These are phyloP conservation scores for Verasper variegatus DNA, from an alignment of 2,113 vertebrate species.

Conservation along the genomic window DNA sequence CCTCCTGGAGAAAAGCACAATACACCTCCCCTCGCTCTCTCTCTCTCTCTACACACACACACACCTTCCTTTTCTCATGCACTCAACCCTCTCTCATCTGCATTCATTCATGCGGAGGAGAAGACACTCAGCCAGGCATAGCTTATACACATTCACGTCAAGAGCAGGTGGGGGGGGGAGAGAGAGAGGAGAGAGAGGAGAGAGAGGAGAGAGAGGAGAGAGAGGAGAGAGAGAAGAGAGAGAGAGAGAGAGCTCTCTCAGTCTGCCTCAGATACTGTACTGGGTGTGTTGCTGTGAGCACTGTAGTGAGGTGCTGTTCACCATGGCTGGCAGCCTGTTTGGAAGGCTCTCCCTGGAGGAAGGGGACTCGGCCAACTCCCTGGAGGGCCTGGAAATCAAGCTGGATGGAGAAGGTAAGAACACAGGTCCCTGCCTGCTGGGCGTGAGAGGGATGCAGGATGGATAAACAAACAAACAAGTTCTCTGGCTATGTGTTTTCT, in stretches of 20 bases:
- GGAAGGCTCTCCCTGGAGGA: conserved; percentile 83
- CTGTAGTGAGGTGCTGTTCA: conserved; percentile 62
- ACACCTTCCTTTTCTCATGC: conserved; percentile 30
- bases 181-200: conserved; percentile 40
- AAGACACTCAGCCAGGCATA: conserved; percentile 58
- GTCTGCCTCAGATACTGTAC: conserved; percentile 54
- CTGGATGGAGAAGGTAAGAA: conserved; percentile 82
- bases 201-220: conserved; percentile 32
- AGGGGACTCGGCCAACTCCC: conserved; percentile 81
- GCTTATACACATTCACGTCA: conserved; percentile 65
- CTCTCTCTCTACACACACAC: conserved; percentile 3
- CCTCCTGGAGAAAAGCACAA: conserved; percentile 54
- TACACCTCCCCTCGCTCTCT: conserved; percentile 42
- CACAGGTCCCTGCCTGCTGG: conserved; percentile 29
- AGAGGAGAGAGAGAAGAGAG: neutral
- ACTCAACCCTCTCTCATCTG: conserved; percentile 56
- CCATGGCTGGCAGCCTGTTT: conserved; percentile 85
- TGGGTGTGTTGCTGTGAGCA: conserved; percentile 33
- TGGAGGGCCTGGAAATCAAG: conserved; percentile 81
- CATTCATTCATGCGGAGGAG: conserved; percentile 73
- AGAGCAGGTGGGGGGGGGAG: conserved; percentile 68
- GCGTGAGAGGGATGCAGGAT: conserved; percentile 12
- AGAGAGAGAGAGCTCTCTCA: conserved; percentile 23
- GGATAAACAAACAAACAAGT: conserved; percentile 6
- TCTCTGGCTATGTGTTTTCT: conserved; percentile 4